Evolutionary conservation across 1,140 invertebrate genomes (phyloP), one percentile per base, ranked within the genome.

Genomic region (Capitella teleta): DNA sequence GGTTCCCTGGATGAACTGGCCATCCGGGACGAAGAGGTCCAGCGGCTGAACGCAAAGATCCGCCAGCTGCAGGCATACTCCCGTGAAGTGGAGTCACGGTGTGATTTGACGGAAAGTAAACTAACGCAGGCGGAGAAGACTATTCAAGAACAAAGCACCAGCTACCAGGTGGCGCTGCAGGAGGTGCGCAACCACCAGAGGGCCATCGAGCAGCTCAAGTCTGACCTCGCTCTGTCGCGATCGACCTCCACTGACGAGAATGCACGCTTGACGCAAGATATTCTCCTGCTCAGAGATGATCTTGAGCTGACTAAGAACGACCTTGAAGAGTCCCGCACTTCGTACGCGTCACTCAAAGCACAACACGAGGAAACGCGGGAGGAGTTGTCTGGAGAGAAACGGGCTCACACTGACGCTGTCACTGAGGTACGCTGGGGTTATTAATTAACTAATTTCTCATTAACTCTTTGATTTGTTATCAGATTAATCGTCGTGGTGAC

Each of bases 111-210:
- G 5, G n/a, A n/a, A n/a, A n/a, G n/a, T n/a, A n/a, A n/a, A n/a
- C n/a, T n/a, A n/a, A n/a, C n/a, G n/a, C n/a, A n/a, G n/a, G n/a
- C n/a, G n/a, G 64, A 61, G 28, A 68, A 67, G 45, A 60, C 49
- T 14, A 63, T 69, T 16, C 60, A 66, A 28, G 55, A 67, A 32
- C 49, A 66, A 5, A 60, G 65, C 40, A 62, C 67, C 59, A 64
- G 65, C 38, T 62, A 66, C 45, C 62, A 69, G 42, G 63, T 69
- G 40, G 54, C 64, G 1, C 41, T 63, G 25, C 62, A 64, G 47
- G 65, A 69, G 65, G 64, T 68, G 10, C 62, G 62, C 51, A 67
- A 66, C 48, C 63, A 68, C n/a, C 41, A 64, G 49, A 52, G 61
- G n/a, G 58, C 57, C 2, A 63, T 68, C 12, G 67, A 70, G 16